Percentiles rank a stretch among this genome's conserved stretches.
Evolutionary conservation across 2,888 invertebrate genomes (phyloP).

Genomic region (Notodonta dromedarius): DNA sequence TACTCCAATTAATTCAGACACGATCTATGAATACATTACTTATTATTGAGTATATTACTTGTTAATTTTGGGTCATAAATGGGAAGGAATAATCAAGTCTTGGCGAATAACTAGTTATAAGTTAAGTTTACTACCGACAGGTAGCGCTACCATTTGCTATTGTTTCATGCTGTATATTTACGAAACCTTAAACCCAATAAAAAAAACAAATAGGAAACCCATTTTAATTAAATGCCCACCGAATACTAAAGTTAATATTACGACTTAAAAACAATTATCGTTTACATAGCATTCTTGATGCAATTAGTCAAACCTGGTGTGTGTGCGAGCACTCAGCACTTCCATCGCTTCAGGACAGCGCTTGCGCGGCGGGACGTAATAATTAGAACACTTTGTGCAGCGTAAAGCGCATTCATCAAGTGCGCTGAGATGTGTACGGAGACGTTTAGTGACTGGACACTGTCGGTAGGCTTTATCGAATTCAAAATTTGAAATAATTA

Average conservation of each 20-base stretch:
- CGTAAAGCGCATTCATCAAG: slow-evolving; percentile 73
- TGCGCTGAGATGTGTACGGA: slow-evolving; percentile 62
- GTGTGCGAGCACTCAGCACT: slow-evolving; percentile 26
- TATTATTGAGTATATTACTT: too few species aligned
- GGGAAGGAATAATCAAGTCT: background rate
- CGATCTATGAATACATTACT: too few species aligned
- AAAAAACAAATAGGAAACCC: slow-evolving; percentile 26
- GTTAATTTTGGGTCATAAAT: too few species aligned
- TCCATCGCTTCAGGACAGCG: slow-evolving; percentile 27
- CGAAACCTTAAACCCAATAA: background rate
- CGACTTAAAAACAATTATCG: slow-evolving; percentile 40
- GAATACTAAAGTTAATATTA: slow-evolving; percentile 21
- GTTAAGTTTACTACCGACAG: background rate
- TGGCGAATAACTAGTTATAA: background rate
- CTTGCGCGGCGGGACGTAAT: slow-evolving; percentile 38
- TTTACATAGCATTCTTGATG: slow-evolving; percentile 25
- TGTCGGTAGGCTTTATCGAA: slow-evolving; percentile 18
- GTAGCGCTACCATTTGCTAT: background rate
- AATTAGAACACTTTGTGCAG: slow-evolving; percentile 60
- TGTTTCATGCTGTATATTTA: background rate
- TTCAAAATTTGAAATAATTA: background rate
- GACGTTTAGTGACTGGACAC: slow-evolving; percentile 26
- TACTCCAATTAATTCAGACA: too few species aligned
- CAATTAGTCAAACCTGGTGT: slow-evolving; percentile 42
- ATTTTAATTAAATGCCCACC: slow-evolving; percentile 15